Conservation (phyloP, 1,140 invertebrate genomes). For the Brachionus sp. region DNA sequence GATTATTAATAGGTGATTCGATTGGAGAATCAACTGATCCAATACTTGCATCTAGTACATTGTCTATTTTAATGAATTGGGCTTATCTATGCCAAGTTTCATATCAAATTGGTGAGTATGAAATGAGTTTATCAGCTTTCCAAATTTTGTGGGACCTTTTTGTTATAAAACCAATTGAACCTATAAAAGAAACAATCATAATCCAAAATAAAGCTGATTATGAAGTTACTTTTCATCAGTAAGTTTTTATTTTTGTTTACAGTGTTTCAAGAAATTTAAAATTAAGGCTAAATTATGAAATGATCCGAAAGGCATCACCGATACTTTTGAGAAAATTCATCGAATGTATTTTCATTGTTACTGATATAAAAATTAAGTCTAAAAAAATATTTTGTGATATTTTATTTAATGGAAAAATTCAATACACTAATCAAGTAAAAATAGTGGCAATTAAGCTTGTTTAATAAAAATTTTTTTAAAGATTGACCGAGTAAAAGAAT, state of each 20-base stretch:
- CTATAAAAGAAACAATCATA: conserved; percentile 50
- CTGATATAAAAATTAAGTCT: conserved; percentile 26
- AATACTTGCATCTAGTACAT: conserved; percentile 55
- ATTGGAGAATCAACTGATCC: conserved; percentile 57
- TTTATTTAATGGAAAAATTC: background rate
- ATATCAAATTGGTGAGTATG: conserved; percentile 56
- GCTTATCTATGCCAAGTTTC: conserved; percentile 56
- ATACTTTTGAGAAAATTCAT: conserved; percentile 31
- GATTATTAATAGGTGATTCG: conserved; percentile 55
- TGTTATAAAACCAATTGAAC: conserved; percentile 50
- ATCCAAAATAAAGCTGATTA: conserved; percentile 52
- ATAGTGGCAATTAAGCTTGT: background rate
- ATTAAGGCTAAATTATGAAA: conserved; percentile 33
- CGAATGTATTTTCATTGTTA: conserved; percentile 37
- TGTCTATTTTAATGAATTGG: conserved; percentile 56
- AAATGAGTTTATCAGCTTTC: conserved; percentile 52
- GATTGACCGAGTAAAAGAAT: conserved; percentile 53
- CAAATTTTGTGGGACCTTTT: conserved; percentile 57
- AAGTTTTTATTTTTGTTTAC: conserved; percentile 11
- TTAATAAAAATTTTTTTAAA: conserved; percentile 45
- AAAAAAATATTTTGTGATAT: conserved; percentile 41
- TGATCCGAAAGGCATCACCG: background rate
- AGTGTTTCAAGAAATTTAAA: background rate
- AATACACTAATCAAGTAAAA: conserved; percentile 21
- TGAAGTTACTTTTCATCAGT: conserved; percentile 54